Evolutionary conservation across 2,797 vertebrate species (phyloP).

Genomic region (Ceryle rudis): DNA sequence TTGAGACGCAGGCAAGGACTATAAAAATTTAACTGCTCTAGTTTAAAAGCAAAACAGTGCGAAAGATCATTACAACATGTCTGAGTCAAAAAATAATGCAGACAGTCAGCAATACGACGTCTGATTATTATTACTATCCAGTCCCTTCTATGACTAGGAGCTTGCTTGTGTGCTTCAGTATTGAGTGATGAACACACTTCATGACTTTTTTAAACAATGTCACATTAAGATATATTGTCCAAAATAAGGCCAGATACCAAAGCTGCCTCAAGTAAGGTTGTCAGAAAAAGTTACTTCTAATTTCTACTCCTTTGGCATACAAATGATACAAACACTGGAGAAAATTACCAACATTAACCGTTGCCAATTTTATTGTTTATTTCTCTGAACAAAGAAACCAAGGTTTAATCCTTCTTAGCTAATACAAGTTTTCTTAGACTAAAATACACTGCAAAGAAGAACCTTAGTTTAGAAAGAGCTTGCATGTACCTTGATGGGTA

Average conservation of each 20-base stretch:
- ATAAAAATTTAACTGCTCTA: neutral
- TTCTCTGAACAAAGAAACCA: neutral
- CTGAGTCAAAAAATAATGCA: neutral
- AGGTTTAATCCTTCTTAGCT: neutral
- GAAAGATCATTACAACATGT: neutral
- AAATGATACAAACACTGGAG: neutral
- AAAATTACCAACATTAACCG: neutral
- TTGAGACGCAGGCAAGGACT: neutral
- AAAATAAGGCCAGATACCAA: neutral
- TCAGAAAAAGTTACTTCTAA: neutral
- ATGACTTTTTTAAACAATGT: neutral
- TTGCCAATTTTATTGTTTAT: neutral
- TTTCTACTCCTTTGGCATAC: neutral
- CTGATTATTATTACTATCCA: neutral
- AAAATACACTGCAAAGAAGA: neutral
- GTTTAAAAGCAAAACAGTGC: neutral
- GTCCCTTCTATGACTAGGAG: neutral
- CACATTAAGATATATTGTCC: too few relatives aligned
- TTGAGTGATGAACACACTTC: rapidly evolving
- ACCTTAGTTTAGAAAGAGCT: neutral
- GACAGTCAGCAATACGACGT: neutral
- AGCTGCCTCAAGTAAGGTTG: neutral
- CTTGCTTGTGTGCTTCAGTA: neutral
- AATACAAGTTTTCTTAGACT: neutral
- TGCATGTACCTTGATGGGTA: neutral